phyloP scores from a whole-genome alignment of 2,888 invertebrate species.

The Meganola albula region DNA sequence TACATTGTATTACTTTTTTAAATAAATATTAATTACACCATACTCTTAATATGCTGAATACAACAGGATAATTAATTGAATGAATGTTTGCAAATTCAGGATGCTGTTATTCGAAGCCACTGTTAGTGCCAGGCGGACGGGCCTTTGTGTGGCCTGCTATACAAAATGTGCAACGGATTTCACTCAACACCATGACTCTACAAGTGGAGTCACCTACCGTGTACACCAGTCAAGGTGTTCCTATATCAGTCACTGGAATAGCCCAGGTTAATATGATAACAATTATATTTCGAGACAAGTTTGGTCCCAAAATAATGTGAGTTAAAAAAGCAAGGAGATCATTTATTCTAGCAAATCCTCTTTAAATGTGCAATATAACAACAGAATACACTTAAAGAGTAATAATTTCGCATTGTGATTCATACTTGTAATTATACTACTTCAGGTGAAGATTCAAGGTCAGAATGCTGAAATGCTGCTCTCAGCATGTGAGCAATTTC shows the following conservation, averaged over 20 bases:
- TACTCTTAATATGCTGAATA: too few relatives aligned
- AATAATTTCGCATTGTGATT: background rate
- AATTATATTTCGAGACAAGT: background rate
- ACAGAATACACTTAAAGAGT: background rate
- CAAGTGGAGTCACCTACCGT: constrained; percentile 97
- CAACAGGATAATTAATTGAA: too few relatives aligned
- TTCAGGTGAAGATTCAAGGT: constrained; percentile 90
- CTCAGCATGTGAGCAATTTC: constrained; percentile 95
- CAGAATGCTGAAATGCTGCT: constrained; percentile 93
- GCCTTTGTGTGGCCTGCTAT: constrained; percentile 98
- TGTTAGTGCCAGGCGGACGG: constrained; percentile 95
- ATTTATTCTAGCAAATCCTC: too few relatives aligned
- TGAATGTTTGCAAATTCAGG: too few relatives aligned
- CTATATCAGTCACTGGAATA: constrained; percentile 97
- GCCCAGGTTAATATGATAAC: too few relatives aligned
- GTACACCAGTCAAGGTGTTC: constrained; percentile 97
- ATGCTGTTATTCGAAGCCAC: constrained; percentile 95
- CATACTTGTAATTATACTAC: constrained; percentile 11
- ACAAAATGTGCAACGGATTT: constrained; percentile 92
- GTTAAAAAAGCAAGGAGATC: too few relatives aligned
- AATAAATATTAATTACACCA: too few relatives aligned
- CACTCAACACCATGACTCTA: constrained; percentile 97
- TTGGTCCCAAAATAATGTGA: too few relatives aligned
- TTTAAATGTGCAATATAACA: too few relatives aligned
- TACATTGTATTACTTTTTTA: too few relatives aligned